Base-by-base conservation (phyloP, 2,888 invertebrate species). In the Stratiomys singularior region DNA sequence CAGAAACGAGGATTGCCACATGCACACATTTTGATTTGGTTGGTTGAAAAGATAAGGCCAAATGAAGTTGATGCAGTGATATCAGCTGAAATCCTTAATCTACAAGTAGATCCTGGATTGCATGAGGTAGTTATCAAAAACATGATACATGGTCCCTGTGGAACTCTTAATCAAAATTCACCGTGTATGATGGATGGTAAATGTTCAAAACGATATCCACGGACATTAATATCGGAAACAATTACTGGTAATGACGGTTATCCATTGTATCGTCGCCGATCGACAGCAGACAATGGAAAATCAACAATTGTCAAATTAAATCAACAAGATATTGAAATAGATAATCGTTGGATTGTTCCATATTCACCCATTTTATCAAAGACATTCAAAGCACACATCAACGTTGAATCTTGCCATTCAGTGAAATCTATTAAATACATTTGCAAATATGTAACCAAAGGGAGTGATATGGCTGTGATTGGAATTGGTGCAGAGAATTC, bases 391-490 rank as follows among this genome's bases (percentile, higher is more conserved):
- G 82, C 84, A 4, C 85, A 86, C 79, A 83, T 84, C n/a, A 86
- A 86, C 81, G 85, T 85, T 21, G 85, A 87, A 78, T 83, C 66
- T 77, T 88, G 87, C 78, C 83, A 82, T 81, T 87, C 86, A 0
- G 85, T 88, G 0, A 86, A 87, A 79, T 82, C 83, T 0, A 85
- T 86, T 23, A 86, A 86, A 82, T 86, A 86, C 77, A 83, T 87
- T 80, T 85, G 84, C 80, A 86, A 87, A 81, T 88, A 88, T 82
- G 84, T 88, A 37, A 85, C 83, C 72, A 87, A 87, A 84, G 85
- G 85, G 46, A 83, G 83, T 79, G 85, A 86, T 79, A 82, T 82
- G 83, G 84, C 85, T 77, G 82, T 83, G 67, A 83, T 84, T 81
- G 82, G 82, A 79, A 78, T 83, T 63, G 81, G 78, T 79, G 78